Evolutionary conservation across 2,888 invertebrate genomes (phyloP), one percentile per base, ranked within the genome.

Genomic region (Thyatira batis): DNA sequence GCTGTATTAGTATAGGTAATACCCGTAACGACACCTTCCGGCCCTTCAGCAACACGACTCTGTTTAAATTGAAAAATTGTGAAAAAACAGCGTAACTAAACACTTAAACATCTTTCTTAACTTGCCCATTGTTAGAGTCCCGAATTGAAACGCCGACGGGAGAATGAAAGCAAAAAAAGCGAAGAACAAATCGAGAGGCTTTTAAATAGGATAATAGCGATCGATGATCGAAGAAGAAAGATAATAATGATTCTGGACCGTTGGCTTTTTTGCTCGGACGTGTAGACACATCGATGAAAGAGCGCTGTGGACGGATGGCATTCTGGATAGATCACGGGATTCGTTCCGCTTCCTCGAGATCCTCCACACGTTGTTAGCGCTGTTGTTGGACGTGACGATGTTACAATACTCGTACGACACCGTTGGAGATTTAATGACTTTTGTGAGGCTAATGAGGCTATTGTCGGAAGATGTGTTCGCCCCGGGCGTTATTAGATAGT

Each of bases 101-200:
- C 82, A 86, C 87, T 90, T 90, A 91, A 91, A 92, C 89, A 89
- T 90, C 90, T 89, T 90, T 90, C 92, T 89, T 90, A 90, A 88
- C 88, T 81, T 79, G 78, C 60, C 85, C 81, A 88, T 92, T 92
- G 92, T 92, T 84, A 80, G 73, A 70, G 74, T 68, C 75, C 78
- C 77, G 88, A 84, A 87, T 89, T 86, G 89, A 89, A 88, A 86
- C 84, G 87, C 82, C 80, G 85, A 83, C 83, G 79, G 76, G 79
- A 84, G 85, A 87, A 87, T 82, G 84, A 84, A 82, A 73, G 61
- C 67, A 74, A 79, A 84, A 89, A 87, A 86, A 86, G 82, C 70
- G 72, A 84, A 89, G 90, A 89, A 90, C 91, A 90, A 91, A 91
- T 91, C 89, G 85, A 89, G 85, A 89, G 84, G 87, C 89, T 86